Evolutionary conservation across 2,888 invertebrate species (phyloP).

Genomic region (Cylloceria caligata): DNA sequence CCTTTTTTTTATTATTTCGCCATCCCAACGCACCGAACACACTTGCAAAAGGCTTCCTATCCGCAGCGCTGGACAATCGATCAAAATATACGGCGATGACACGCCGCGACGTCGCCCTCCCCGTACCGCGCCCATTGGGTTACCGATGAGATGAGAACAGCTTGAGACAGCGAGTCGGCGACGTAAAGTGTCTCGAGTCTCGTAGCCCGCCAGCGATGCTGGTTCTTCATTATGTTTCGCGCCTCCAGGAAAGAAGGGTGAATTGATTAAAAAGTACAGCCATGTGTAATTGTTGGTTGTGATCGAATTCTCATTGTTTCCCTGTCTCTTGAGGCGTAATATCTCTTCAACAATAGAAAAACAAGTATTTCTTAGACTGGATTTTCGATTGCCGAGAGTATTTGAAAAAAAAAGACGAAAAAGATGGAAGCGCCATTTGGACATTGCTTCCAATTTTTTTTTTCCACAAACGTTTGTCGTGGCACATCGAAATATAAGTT

Average conservation of each 20-base stretch:
- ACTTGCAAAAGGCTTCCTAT: constrained; percentile 46
- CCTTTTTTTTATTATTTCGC: constrained; percentile 13
- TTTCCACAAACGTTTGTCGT: not conserved
- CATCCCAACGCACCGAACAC: constrained; percentile 51
- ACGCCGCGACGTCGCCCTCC: constrained; percentile 5
- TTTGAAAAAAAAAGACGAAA: not conserved
- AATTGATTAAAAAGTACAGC: constrained; percentile 27
- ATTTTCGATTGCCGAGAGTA: not conserved
- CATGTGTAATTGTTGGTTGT: constrained; percentile 9
- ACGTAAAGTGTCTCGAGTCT: constrained; percentile 25
- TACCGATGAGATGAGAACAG: constrained; percentile 63
- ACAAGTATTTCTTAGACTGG: constrained; percentile 13
- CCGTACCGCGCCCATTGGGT: constrained; percentile 49
- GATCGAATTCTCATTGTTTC: constrained; percentile 13
- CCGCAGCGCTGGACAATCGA: constrained; percentile 35
- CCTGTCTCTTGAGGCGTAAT: not conserved
- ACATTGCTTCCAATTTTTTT: not conserved
- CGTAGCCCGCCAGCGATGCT: not conserved
- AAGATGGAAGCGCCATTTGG: not conserved
- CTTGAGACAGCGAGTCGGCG: constrained; percentile 56
- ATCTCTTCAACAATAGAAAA: not conserved
- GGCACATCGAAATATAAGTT: not conserved
- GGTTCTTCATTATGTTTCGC: constrained; percentile 27
- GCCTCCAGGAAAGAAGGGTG: constrained; percentile 32
- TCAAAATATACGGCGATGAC: constrained; percentile 28